phyloP scores from a whole-genome alignment of 2,797 vertebrate species.

The Tokudaia muenninki region DNA sequence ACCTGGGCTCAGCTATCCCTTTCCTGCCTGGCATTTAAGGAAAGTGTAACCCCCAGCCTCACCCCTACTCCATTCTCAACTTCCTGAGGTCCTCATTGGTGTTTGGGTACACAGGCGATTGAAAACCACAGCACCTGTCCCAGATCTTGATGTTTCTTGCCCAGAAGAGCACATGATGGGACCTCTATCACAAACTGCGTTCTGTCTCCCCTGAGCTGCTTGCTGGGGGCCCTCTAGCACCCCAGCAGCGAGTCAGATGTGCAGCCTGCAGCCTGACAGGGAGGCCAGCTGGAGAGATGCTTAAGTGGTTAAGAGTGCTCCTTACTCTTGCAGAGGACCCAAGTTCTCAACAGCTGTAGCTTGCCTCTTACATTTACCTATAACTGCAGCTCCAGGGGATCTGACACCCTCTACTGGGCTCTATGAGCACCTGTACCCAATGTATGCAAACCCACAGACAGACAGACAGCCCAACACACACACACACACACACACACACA shows the following conservation, averaged over 20 bases:
- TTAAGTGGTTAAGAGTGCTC: background rate
- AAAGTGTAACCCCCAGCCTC: background rate
- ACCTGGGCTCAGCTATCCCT: background rate
- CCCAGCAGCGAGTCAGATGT: background rate
- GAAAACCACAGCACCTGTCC: background rate
- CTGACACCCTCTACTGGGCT: background rate
- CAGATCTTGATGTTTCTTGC: background rate
- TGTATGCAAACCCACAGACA: background rate
- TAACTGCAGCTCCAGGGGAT: background rate
- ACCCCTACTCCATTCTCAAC: background rate
- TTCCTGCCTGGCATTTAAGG: background rate
- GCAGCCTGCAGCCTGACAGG: background rate
- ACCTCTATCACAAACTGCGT: background rate
- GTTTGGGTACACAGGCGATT: background rate
- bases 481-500: background rate
- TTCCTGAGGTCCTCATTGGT: background rate
- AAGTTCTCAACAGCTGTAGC: background rate
- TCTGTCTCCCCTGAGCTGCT: background rate
- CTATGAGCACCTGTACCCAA: background rate
- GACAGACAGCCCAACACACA: background rate
- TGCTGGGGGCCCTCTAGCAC: background rate
- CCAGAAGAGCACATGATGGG: background rate
- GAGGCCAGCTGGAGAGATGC: background rate
- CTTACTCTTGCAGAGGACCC: background rate
- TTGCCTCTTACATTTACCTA: background rate